These are phyloP conservation scores for Megaleporinus macrocephalus DNA, from an alignment of 2,113 vertebrate genomes.

Conservation along the genomic window DNA sequence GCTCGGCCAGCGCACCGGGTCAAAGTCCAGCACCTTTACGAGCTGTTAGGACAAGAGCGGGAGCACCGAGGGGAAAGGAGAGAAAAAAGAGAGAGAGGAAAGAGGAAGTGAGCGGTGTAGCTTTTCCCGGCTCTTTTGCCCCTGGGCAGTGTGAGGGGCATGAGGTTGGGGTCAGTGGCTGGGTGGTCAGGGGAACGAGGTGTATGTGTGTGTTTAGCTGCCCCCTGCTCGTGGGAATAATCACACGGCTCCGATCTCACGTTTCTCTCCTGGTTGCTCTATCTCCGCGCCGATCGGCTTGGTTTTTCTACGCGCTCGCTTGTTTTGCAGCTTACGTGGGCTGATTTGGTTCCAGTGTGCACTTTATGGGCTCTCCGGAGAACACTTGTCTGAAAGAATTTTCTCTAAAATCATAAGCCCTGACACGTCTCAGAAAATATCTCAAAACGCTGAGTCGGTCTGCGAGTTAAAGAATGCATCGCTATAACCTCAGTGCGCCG, in stretches of 20 bases:
- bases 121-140: constrained; percentile 71
- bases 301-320: constrained; percentile 61
- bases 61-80: constrained; percentile 63
- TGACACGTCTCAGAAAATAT: constrained; percentile 35
- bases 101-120: constrained; percentile 76
- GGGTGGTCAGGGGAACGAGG: constrained; percentile 73
- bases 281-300: constrained; percentile 55
- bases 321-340: constrained; percentile 69
- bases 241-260: constrained; percentile 57
- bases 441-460: background rate
- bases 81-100: constrained; percentile 35
- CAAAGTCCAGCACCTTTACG: constrained; percentile 81
- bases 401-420: constrained; percentile 20
- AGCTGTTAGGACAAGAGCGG: constrained; percentile 80
- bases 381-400: constrained; percentile 54
- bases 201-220: constrained; percentile 59
- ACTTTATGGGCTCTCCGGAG: constrained; percentile 70
- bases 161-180: constrained; percentile 69
- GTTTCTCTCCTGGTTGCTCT: constrained; percentile 28
- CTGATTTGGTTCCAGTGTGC: constrained; percentile 70
- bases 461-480: constrained; percentile 18
- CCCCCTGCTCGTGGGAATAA: constrained; percentile 60
- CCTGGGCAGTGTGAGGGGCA: constrained; percentile 72
- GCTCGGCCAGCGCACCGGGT: constrained; percentile 58
- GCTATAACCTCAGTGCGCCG: constrained; percentile 9